Evolutionary conservation across 1,140 invertebrate species (phyloP).

Genomic region (Ganaspis sp.): DNA sequence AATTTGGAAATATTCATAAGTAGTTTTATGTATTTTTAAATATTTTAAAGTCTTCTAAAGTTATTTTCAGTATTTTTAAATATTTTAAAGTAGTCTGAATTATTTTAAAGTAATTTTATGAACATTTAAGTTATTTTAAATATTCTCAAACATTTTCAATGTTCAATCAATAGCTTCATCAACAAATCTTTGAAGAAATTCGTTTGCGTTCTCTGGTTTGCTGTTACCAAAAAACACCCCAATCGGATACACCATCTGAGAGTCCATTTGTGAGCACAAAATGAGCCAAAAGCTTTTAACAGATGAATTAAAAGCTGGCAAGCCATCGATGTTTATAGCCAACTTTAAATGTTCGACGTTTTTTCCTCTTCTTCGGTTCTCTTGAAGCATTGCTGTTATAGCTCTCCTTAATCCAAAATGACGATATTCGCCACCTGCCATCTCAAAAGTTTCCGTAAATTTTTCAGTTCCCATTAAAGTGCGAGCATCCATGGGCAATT

Average conservation of each 20-base stretch:
- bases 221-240: slow-evolving; percentile 47
- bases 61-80: too few species aligned
- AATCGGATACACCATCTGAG: slow-evolving; percentile 45
- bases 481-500: slow-evolving; percentile 32
- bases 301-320: slow-evolving; percentile 47
- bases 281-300: slow-evolving; percentile 53
- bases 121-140: too few species aligned
- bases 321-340: slow-evolving; percentile 47
- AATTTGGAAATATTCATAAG: too few species aligned
- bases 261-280: slow-evolving; percentile 42
- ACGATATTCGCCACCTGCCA: slow-evolving; percentile 32
- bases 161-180: slow-evolving; percentile 47
- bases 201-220: slow-evolving; percentile 44
- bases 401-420: slow-evolving; percentile 38
- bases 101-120: too few species aligned
- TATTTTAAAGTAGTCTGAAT: too few species aligned
- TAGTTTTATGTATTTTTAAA: too few species aligned
- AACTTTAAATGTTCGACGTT: slow-evolving; percentile 31
- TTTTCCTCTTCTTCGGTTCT: not conserved
- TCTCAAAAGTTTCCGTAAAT: slow-evolving; percentile 29
- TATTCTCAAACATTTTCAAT: too few species aligned
- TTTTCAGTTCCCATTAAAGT: slow-evolving; percentile 41
- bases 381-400: slow-evolving; percentile 20
- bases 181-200: slow-evolving; percentile 46
- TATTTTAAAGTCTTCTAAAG: too few species aligned